Conservation (phyloP, 2,113 vertebrate genomes). For the Esox niger region DNA sequence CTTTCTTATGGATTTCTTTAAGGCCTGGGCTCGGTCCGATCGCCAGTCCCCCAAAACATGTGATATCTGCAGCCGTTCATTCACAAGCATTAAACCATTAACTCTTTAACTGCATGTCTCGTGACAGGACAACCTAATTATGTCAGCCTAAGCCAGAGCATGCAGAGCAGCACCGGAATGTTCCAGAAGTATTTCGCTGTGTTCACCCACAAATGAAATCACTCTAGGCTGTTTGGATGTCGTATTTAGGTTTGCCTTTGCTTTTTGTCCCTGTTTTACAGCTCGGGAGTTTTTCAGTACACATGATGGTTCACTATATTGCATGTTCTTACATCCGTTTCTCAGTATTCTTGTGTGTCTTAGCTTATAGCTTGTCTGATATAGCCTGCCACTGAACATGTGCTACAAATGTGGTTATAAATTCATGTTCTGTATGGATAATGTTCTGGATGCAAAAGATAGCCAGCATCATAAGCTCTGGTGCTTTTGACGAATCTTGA, state of each 20-base stretch:
- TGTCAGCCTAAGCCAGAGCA: slow-evolving; percentile 1
- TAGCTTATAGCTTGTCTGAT: not conserved
- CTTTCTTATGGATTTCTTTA: not conserved
- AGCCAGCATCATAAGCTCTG: no score
- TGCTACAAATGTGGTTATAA: no score
- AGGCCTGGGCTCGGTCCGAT: slow-evolving; percentile 18
- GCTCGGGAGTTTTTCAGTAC: no score
- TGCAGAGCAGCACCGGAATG: not conserved
- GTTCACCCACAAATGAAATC: slow-evolving; percentile 4
- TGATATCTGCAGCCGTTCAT: slow-evolving; percentile 33
- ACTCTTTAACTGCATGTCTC: slow-evolving; percentile 28
- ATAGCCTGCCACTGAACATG: not conserved
- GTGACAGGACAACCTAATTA: slow-evolving; percentile 35
- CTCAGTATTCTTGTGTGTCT: not conserved
- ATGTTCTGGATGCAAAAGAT: no score
- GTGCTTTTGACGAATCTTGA: no score
- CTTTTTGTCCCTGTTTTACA: not conserved
- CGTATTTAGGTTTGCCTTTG: not conserved
- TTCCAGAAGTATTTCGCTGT: slow-evolving; percentile 3
- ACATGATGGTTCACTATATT: not conserved
- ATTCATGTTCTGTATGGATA: no score
- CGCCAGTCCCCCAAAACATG: slow-evolving; percentile 21
- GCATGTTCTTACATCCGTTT: not conserved
- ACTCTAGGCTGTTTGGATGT: not conserved
- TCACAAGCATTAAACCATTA: slow-evolving; percentile 44